A percentile compares a stretch with the other conserved stretches of the same genome.
These are phyloP conservation scores for Lepisosteus oculatus DNA, from an alignment of 2,113 vertebrate genomes.

Conservation along the genomic window DNA sequence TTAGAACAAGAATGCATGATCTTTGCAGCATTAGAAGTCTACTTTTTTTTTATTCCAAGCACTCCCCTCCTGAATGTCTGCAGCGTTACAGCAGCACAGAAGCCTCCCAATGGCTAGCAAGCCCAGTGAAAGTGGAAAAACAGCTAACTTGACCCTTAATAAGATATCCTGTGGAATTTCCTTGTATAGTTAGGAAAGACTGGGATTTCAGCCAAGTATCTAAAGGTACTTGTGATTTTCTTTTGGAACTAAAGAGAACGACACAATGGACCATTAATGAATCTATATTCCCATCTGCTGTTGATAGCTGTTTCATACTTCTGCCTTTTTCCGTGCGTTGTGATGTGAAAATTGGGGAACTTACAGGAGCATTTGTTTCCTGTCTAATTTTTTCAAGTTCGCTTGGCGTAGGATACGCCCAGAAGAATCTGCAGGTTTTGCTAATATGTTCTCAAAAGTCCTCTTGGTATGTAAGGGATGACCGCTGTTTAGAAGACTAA, in stretches of 20 bases:
- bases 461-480: too few species aligned
- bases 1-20: not conserved
- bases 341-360: too few species aligned
- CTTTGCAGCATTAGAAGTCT: too few species aligned
- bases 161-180: slow-evolving; percentile 47
- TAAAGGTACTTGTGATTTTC: slow-evolving; percentile 22
- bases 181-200: slow-evolving; percentile 38
- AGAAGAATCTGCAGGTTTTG: too few species aligned
- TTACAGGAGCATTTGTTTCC: too few species aligned
- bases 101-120: not conserved
- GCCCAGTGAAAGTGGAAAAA: slow-evolving; percentile 56
- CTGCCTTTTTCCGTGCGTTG: too few species aligned
- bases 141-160: slow-evolving; percentile 36
- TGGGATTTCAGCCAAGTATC: slow-evolving; percentile 32
- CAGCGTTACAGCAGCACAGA: not conserved
- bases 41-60: not conserved
- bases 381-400: too few species aligned
- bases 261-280: not conserved
- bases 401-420: too few species aligned
- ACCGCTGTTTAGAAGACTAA: too few species aligned
- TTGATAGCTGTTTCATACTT: too few species aligned
- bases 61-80: not conserved
- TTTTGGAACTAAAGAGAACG: slow-evolving; percentile 5
- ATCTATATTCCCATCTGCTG: too few species aligned
- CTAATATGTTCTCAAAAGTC: too few species aligned